A percentile compares a stretch with the other conserved stretches of the same genome.
phyloP scores from a whole-genome alignment of 2,797 vertebrate genomes.

The Spinibarbus caldwelli region DNA sequence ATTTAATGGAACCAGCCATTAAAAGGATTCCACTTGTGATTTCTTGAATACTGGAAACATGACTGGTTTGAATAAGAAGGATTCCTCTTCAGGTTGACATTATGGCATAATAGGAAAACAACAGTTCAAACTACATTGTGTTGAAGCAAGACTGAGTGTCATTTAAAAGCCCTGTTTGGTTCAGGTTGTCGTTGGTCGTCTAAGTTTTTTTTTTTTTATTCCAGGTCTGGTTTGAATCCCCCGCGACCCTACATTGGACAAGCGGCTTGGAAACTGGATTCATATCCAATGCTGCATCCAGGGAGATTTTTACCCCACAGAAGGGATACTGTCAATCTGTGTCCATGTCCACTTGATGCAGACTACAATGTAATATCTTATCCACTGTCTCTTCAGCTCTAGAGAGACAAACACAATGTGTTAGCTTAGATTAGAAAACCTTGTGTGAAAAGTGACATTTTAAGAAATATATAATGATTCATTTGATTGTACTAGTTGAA shows the following conservation, averaged over 20 bases:
- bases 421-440: neutral
- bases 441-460: too few species aligned
- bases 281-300: neutral
- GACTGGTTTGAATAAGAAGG: neutral
- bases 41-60: constrained; percentile 4
- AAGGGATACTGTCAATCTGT: constrained; percentile 24
- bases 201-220: neutral
- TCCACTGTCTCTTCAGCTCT: neutral
- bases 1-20: neutral
- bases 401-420: neutral
- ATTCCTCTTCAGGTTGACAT: neutral
- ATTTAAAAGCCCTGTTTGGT: neutral
- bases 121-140: neutral
- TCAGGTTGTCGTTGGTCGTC: neutral
- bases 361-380: neutral
- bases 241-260: neutral
- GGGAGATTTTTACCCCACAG: neutral
- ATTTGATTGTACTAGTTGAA: neutral
- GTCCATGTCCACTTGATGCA: neutral
- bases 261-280: neutral
- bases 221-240: neutral
- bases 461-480: neutral
- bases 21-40: constrained; percentile 3
- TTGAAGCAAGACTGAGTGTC: neutral
- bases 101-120: neutral